Evolutionary conservation across 2,113 vertebrate species (phyloP), one percentile per base, ranked within the genome.

Genomic region (Hippocampus barbouri): DNA sequence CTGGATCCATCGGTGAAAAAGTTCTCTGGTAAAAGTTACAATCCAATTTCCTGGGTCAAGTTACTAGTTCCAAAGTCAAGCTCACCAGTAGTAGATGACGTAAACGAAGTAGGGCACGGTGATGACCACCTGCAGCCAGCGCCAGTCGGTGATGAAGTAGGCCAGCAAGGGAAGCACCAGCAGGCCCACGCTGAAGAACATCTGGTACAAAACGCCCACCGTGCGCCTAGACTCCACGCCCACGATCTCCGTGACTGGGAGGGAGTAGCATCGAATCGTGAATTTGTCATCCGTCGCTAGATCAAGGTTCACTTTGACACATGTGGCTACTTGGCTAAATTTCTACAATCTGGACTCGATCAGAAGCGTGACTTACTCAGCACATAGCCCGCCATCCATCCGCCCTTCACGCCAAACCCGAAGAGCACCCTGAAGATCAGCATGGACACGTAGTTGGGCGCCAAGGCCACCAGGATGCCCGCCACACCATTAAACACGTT

Each of bases 1-100:
- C 4, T 18, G 5, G 43, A 12, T 45, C 43, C 43, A 3, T 12
- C 0, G 43, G 12, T 2, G 12, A 45, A 45, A 45, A 45, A 45
- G 10, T 10, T 11, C 43, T 45, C 43, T 14, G 43, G 11, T 45
- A 34, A 45, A 45, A 45, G 43, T 45, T 45, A 45, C 12, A 45
- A 5, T 18, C 15, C 47, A 5, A 18, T 20, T 16, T 18, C 16
- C 5, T 49, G 47, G 15, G 16, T 49, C 1, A 49, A 49, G 45
- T 15, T 49, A 34, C 1, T 61, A 61, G 30, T 21, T 10, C 8
- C 53, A 6, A 98, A 30, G 30, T 30, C 3, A 4, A 1, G 45
- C 7, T 93, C 93, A 98, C 97, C 97, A 98, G 85, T 96, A 98
- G 79, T 97, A 99, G 43, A 93, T 78, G 72, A 98, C 90, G 88